Percentiles rank a stretch among this genome's conserved stretches.
Conservation (phyloP, 2,888 invertebrate genomes). For the Amiota communis region DNA sequence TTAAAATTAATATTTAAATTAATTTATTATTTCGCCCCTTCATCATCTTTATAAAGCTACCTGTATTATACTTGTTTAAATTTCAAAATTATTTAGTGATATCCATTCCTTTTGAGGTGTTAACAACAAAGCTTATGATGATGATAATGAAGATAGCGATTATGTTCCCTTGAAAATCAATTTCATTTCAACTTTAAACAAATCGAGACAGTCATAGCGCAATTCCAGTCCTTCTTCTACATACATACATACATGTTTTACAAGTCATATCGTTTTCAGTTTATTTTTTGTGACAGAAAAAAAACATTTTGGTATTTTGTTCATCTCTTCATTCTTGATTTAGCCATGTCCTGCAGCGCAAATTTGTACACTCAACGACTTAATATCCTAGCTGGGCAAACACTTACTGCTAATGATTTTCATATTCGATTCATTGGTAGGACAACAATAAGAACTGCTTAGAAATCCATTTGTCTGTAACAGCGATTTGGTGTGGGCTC, state of each 20-base stretch:
- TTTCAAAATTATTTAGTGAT: too few species aligned
- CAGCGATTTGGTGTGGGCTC: too few species aligned
- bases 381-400: constrained; percentile 40
- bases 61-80: too few species aligned
- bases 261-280: background rate
- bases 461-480: background rate
- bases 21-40: too few species aligned
- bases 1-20: too few species aligned
- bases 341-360: constrained; percentile 61
- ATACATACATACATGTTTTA: background rate
- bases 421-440: constrained; percentile 45
- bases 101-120: too few species aligned
- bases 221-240: too few species aligned
- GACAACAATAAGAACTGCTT: background rate
- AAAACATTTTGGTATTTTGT: too few species aligned
- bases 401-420: constrained; percentile 63
- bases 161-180: background rate
- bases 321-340: background rate
- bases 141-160: too few species aligned
- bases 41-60: too few species aligned
- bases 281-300: background rate
- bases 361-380: constrained; percentile 53
- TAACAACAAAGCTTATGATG: too few species aligned
- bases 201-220: background rate
- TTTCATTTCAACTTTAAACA: background rate